These are phyloP conservation scores for Myotis myotis DNA, from an alignment of 2,797 vertebrate genomes.

Conservation along the genomic window DNA sequence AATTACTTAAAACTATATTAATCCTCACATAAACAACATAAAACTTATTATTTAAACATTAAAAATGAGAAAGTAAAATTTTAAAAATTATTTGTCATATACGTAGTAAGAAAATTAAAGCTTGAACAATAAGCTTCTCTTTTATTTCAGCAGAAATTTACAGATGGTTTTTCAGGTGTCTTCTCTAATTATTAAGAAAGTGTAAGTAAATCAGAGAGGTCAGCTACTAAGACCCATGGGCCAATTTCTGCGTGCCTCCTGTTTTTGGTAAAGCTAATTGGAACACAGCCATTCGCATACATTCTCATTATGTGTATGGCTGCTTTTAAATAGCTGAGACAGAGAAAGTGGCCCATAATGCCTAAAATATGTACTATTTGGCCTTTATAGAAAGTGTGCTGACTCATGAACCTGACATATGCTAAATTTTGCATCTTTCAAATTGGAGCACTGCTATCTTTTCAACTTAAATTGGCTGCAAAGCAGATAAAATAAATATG, in stretches of 20 bases:
- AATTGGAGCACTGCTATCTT: background rate
- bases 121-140: background rate
- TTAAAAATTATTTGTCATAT: background rate
- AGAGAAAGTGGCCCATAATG: background rate
- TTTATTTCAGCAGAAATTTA: background rate
- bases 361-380: background rate
- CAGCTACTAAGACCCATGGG: background rate
- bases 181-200: background rate
- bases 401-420: background rate
- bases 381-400: background rate
- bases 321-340: background rate
- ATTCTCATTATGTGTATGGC: background rate
- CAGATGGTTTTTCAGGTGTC: background rate
- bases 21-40: background rate
- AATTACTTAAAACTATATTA: background rate
- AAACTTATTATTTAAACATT: background rate
- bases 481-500: background rate
- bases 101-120: background rate
- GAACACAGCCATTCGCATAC: background rate
- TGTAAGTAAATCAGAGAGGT: background rate
- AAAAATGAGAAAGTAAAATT: background rate
- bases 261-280: background rate
- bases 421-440: background rate
- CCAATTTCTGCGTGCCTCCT: background rate
- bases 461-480: background rate